These are phyloP conservation scores for Cephus sareptanus DNA, from an alignment of 2,888 invertebrate genomes.

Conservation along the genomic window DNA sequence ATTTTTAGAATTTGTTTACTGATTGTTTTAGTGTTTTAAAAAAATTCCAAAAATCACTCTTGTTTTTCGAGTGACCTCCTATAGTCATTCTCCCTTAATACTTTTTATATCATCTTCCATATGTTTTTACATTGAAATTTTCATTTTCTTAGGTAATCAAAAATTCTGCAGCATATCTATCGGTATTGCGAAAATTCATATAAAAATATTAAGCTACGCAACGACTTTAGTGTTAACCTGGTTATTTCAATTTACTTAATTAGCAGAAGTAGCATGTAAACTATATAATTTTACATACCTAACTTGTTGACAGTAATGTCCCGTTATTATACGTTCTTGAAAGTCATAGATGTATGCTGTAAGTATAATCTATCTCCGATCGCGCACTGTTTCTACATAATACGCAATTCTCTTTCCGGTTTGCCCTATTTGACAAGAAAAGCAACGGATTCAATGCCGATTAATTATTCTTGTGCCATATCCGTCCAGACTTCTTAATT, in stretches of 20 bases:
- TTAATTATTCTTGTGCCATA: neutral
- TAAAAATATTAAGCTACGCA: neutral
- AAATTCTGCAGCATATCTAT: conserved; percentile 13
- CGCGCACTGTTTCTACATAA: neutral
- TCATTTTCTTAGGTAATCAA: conserved; percentile 11
- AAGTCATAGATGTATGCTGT: neutral
- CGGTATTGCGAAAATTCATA: conserved; percentile 11
- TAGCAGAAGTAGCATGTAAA: too few species aligned
- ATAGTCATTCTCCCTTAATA: neutral
- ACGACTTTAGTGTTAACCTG: too few species aligned
- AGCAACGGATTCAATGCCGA: neutral
- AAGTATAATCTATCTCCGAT: neutral
- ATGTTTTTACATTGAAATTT: neutral
- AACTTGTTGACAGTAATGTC: neutral
- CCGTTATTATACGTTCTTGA: neutral
- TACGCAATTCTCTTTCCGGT: neutral
- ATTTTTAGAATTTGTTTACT: conserved; percentile 66
- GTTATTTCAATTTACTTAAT: too few species aligned
- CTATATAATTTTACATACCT: neutral
- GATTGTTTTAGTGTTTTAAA: conserved; percentile 65
- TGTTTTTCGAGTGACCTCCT: too few species aligned
- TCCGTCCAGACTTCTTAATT: too few species aligned
- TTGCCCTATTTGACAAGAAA: neutral
- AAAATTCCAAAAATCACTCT: too few species aligned
- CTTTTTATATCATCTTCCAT: neutral